A percentile compares a stretch with the other conserved stretches of the same genome.
Conservation (phyloP, 2,888 invertebrate species). For the Ennomos erosarius region DNA sequence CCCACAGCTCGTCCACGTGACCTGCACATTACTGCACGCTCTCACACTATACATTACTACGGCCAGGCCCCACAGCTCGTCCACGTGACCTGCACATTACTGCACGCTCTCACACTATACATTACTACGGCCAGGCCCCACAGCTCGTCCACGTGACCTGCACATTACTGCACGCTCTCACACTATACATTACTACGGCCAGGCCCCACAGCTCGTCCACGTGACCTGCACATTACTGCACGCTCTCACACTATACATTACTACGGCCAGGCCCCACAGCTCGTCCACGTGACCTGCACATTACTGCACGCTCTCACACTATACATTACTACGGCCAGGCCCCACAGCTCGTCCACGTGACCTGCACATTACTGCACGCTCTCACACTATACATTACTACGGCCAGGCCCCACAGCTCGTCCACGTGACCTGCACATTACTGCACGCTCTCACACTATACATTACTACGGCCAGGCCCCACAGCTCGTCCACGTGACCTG, state of each 20-base stretch:
- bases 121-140: constrained; percentile 90
- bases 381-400: constrained; percentile 26
- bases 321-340: constrained; percentile 83
- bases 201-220: constrained; percentile 96
- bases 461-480: constrained; percentile 90
- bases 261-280: constrained; percentile 91
- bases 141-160: constrained; percentile 95
- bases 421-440: constrained; percentile 89
- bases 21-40: constrained; percentile 71
- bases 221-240: constrained; percentile 85
- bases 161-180: no score
- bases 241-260: no score
- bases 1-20: constrained; percentile 96
- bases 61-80: constrained; percentile 95
- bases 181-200: constrained; percentile 65
- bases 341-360: constrained; percentile 96
- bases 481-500: constrained; percentile 95
- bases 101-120: no score
- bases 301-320: no score
- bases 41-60: constrained; percentile 26
- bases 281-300: constrained; percentile 93
- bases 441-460: no score
- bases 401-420: constrained; percentile 95
- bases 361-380: constrained; percentile 71
- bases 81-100: constrained; percentile 89